These are phyloP conservation scores for Aspidoscelis tigris DNA, from an alignment of 2,113 vertebrate species.

Conservation along the genomic window DNA sequence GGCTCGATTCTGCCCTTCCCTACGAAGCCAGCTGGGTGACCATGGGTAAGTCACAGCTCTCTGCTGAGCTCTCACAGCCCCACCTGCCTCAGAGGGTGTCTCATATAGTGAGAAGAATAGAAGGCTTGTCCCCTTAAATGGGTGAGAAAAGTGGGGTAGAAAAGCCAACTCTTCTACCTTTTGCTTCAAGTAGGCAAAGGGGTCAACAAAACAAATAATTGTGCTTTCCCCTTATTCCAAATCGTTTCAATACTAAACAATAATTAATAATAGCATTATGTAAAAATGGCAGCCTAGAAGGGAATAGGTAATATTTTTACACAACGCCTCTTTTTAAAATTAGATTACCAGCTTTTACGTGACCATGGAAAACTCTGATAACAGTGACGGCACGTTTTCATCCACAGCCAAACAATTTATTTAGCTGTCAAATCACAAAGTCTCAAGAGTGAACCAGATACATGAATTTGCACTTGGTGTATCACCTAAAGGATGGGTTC, in stretches of 20 bases:
- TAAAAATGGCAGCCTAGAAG: background rate
- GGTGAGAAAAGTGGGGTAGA: too few relatives aligned
- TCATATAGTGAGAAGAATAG: too few relatives aligned
- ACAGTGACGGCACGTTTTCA: conserved; percentile 39
- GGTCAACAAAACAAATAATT: background rate
- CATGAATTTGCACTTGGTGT: conserved; percentile 22
- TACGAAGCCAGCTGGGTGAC: too few relatives aligned
- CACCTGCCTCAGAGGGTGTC: too few relatives aligned
- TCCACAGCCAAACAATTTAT: conserved; percentile 31
- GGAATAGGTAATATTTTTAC: background rate
- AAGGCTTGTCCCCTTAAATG: too few relatives aligned
- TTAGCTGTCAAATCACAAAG: conserved; percentile 38
- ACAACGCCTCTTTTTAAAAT: background rate
- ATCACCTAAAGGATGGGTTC: conserved; percentile 43
- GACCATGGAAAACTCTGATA: conserved; percentile 7
- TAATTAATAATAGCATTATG: background rate
- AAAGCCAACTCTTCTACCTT: background rate
- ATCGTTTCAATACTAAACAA: background rate
- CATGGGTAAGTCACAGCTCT: too few relatives aligned
- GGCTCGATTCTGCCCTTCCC: too few relatives aligned
- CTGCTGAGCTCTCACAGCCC: too few relatives aligned
- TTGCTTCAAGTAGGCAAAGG: background rate
- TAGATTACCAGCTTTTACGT: conserved; percentile 19
- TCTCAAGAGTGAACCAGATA: conserved; percentile 37
- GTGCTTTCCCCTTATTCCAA: background rate